Base-by-base conservation (phyloP, 2,888 invertebrate genomes). In the Belgica antarctica region DNA sequence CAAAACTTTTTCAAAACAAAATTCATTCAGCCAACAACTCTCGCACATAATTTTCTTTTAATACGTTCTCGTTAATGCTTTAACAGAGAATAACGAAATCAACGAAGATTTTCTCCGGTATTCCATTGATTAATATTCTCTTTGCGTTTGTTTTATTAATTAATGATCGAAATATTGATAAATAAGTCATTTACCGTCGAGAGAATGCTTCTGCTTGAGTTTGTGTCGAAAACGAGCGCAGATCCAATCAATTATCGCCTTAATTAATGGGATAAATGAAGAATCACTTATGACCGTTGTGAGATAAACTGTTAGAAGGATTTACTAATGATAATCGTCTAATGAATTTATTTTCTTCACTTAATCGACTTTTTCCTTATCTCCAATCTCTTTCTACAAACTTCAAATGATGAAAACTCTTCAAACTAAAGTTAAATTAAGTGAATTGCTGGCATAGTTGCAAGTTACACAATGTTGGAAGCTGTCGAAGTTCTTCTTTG, bases 131-230 rank as follows among this genome's bases (percentile, higher is more conserved):
- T 63, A 41, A 63, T 63, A 63, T 63, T 63, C 63, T 63, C 17
- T 63, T 63, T 41, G 63, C 41, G 41, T 63, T 63, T 41, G 41
- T 41, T 28, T 63, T 63, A 63, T 63, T 63, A 63, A 63, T 63
- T 63, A 63, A 63, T 63, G 63, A 63, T 63, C 63, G 36, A 63
- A 63, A 63, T 63, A 63, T 63, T 63, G 63, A 63, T 63, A 63
- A 63, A 63, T 63, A 63, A 63, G 63, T 63, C 63, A 41, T 63
- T 63, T 41, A 34, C 4, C 22, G 25, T 15, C 31, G 22, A 19
- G 36, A 63, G 41, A 63, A 41, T 41, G 10, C 41, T 41, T 41
- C 41, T 5, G 41, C 41, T 41, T 41, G 41, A 41, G 41, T 41
- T 41, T 10, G 15, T 15, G 41, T 41, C 41, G 12, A 41, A 41